phyloP scores from a whole-genome alignment of 2,113 vertebrate species.

The Hippocampus zosterae region DNA sequence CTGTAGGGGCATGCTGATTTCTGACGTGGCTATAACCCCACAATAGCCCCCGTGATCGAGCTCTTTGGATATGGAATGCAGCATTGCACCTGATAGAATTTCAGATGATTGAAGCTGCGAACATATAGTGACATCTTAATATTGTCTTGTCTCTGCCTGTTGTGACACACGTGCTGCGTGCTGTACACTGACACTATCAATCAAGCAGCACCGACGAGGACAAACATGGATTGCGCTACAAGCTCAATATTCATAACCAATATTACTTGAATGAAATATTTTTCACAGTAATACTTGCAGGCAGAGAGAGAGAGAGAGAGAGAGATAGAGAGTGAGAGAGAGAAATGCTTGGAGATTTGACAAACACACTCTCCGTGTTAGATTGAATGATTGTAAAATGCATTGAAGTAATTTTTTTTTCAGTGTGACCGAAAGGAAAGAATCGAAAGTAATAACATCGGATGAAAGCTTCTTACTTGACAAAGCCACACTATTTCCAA shows the following conservation, averaged over 20 bases:
- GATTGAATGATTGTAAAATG: constrained; percentile 41
- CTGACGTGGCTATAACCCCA: no score
- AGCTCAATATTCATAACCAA: constrained; percentile 53
- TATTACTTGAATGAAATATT: constrained; percentile 57
- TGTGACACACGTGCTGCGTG: constrained; percentile 26
- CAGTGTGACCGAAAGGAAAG: constrained; percentile 27
- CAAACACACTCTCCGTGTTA: constrained; percentile 8
- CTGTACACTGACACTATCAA: constrained; percentile 29
- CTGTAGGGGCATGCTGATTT: no score
- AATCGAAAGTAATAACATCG: constrained; percentile 22
- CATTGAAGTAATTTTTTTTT: constrained; percentile 15
- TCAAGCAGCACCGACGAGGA: constrained; percentile 18
- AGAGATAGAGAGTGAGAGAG: constrained; percentile 16
- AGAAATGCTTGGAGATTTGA: constrained; percentile 7
- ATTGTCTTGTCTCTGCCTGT: constrained; percentile 7
- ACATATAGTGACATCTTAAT: constrained; percentile 46
- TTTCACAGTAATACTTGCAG: constrained; percentile 29
- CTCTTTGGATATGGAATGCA: constrained; percentile 28
- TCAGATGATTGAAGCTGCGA: constrained; percentile 52
- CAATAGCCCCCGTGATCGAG: no score
- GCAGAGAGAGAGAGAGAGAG: constrained; percentile 24
- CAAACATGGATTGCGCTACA: constrained; percentile 31
- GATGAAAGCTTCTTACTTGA: constrained; percentile 29
- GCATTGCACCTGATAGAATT: constrained; percentile 51
- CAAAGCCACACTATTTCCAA: constrained; percentile 20